Evolutionary conservation across 2,113 vertebrate genomes (phyloP).

Genomic region (Dipodomys spectabilis): DNA sequence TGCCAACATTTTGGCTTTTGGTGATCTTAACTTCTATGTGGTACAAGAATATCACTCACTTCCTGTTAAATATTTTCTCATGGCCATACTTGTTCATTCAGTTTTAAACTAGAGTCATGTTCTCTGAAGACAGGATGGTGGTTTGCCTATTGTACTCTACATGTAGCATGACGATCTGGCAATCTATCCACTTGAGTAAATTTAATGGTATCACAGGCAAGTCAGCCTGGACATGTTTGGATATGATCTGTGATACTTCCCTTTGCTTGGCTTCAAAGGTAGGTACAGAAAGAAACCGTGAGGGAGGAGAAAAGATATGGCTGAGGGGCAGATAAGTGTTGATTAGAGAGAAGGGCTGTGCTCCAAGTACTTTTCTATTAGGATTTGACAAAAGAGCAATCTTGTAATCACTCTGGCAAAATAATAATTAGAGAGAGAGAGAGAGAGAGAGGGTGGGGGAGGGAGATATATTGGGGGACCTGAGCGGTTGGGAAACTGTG

Average conservation of each 20-base stretch:
- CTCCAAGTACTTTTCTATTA: not conserved
- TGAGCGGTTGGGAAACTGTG: not conserved
- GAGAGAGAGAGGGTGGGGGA: too few species aligned
- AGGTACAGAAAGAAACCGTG: not conserved
- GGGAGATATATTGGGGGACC: not conserved
- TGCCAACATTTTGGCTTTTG: conserved; percentile 9
- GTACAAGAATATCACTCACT: not conserved
- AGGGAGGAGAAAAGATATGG: not conserved
- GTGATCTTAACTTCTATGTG: not conserved
- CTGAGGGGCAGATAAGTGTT: not conserved
- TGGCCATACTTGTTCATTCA: not conserved
- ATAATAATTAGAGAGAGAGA: too few species aligned
- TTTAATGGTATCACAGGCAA: not conserved
- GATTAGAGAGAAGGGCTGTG: not conserved
- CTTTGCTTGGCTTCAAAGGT: not conserved
- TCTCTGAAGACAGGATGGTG: not conserved
- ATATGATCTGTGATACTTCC: not conserved
- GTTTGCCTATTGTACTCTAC: not conserved
- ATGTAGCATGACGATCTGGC: accelerated
- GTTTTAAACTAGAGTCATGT: not conserved
- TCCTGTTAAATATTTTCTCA: not conserved
- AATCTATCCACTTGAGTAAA: not conserved
- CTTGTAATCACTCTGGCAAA: not conserved
- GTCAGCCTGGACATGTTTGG: not conserved
- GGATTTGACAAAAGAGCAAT: not conserved